These are phyloP conservation scores for Amblyornis subalaris DNA, from an alignment of 2,113 vertebrate species.

Conservation along the genomic window DNA sequence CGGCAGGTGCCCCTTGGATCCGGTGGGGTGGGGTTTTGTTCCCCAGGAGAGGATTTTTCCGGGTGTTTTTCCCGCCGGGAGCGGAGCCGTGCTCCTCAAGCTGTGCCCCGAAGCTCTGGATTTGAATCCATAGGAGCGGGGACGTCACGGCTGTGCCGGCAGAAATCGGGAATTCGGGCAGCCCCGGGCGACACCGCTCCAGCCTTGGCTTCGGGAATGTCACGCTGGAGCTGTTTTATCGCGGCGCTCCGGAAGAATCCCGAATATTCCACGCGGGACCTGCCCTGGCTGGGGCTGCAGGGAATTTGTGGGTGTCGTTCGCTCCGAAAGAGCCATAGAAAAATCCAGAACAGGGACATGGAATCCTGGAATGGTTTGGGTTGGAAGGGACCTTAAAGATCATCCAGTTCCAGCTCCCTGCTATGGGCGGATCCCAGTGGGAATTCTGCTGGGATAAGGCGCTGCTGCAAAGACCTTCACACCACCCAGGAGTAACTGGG, in stretches of 20 bases:
- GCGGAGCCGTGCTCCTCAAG: too few relatives aligned
- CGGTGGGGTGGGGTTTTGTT: too few relatives aligned
- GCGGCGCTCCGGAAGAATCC: not conserved
- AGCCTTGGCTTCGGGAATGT: not conserved
- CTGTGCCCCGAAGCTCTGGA: too few relatives aligned
- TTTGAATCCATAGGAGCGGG: too few relatives aligned
- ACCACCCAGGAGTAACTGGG: not conserved
- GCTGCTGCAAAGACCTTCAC: not conserved
- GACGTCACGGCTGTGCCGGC: accelerated
- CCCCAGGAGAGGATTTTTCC: too few relatives aligned
- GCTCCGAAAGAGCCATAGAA: not conserved
- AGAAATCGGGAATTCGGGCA: not conserved
- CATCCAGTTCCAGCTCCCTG: not conserved
- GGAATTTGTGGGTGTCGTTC: accelerated
- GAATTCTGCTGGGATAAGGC: not conserved
- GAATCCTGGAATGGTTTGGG: not conserved
- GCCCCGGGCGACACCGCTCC: not conserved
- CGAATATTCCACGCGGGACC: accelerated
- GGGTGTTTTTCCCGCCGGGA: too few relatives aligned
- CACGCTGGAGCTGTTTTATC: accelerated
- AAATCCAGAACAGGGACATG: not conserved
- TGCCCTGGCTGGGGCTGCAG: not conserved
- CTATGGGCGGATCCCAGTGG: not conserved
- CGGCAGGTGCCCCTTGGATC: too few relatives aligned
- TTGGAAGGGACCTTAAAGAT: not conserved